Conservation (phyloP, 2,888 invertebrate species). For the Acleris literana region DNA sequence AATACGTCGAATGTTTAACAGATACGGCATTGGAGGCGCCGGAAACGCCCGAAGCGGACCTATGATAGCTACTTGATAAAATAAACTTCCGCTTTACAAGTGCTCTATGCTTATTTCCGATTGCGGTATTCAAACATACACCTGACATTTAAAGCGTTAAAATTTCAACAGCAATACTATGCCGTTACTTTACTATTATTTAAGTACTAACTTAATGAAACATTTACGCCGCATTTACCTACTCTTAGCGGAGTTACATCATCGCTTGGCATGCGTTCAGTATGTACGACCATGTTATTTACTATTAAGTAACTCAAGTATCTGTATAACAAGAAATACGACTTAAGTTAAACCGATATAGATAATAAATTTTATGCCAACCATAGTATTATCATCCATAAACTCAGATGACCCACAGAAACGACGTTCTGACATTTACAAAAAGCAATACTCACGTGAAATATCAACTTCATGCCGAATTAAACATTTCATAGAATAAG, state of each 20-base stretch:
- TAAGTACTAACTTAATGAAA: slow-evolving; percentile 23
- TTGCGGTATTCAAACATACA: slow-evolving; percentile 3
- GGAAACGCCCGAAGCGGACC: slow-evolving; percentile 62
- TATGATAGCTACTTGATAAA: slow-evolving; percentile 51
- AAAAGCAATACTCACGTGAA: slow-evolving; percentile 5
- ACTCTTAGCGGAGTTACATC: slow-evolving; percentile 23
- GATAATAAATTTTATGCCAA: too few relatives aligned
- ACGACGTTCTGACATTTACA: background rate
- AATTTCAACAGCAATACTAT: slow-evolving; percentile 11
- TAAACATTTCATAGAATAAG: background rate
- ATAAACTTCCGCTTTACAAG: slow-evolving; percentile 45
- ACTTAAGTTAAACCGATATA: background rate
- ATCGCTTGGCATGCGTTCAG: slow-evolving; percentile 24
- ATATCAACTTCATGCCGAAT: slow-evolving; percentile 13
- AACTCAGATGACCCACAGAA: too few relatives aligned
- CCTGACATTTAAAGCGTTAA: slow-evolving; percentile 1
- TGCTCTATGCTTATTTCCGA: slow-evolving; percentile 28
- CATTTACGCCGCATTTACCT: slow-evolving; percentile 30
- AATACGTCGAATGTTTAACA: slow-evolving; percentile 72
- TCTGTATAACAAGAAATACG: background rate
- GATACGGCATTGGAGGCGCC: slow-evolving; percentile 72
- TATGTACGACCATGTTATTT: slow-evolving; percentile 16
- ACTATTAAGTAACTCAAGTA: slow-evolving; percentile 7
- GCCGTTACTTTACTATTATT: slow-evolving; percentile 14
- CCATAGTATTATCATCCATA: too few relatives aligned